phyloP scores from a whole-genome alignment of 1,140 invertebrate genomes.

The Drosophila triauraria region DNA sequence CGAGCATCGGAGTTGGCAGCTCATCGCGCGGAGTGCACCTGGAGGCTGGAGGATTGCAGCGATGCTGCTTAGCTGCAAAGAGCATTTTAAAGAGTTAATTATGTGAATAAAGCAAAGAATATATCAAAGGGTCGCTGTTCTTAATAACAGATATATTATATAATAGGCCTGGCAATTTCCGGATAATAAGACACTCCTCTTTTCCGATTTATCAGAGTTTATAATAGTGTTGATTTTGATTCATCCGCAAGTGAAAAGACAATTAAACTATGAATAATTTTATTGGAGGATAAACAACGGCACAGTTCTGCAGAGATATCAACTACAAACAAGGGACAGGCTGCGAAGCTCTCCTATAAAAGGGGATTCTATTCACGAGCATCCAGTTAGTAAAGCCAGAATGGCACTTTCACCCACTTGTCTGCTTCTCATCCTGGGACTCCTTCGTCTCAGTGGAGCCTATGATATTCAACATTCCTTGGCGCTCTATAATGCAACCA shows the following conservation, averaged over 20 bases:
- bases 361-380: neutral
- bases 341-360: conserved; percentile 38
- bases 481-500: conserved; percentile 20
- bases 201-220: conserved; percentile 6
- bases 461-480: neutral
- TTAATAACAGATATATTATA: too few relatives aligned
- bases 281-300: conserved; percentile 34
- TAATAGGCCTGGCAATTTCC: neutral
- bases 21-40: conserved; percentile 61
- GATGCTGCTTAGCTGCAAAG: conserved; percentile 35
- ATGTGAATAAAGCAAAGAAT: neutral
- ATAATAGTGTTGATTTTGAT: conserved; percentile 13
- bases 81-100: neutral
- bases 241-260: conserved; percentile 9
- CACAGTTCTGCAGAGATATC: conserved; percentile 60
- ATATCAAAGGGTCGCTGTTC: neutral
- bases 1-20: conserved; percentile 27
- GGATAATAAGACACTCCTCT: neutral
- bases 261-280: conserved; percentile 35
- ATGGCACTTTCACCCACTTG: conserved; percentile 10
- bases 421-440: conserved; percentile 19
- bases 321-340: conserved; percentile 55
- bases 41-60: conserved; percentile 72
- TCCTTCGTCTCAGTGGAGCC: conserved; percentile 14
- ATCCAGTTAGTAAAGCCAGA: conserved; percentile 10